These are phyloP conservation scores for Lethocerus indicus DNA, from an alignment of 1,140 invertebrate species.

Conservation along the genomic window DNA sequence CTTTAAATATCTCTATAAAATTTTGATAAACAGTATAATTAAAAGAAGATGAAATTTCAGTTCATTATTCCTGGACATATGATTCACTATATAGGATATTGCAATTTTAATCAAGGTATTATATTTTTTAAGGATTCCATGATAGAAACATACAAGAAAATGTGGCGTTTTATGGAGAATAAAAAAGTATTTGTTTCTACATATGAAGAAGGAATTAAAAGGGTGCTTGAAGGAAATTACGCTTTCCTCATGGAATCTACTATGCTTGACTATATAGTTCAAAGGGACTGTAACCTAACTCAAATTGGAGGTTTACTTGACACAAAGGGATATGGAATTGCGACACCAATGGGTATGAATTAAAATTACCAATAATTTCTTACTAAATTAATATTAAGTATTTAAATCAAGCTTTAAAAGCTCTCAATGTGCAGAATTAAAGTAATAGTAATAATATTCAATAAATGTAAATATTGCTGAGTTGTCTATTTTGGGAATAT, in stretches of 20 bases:
- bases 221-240: slow-evolving; percentile 79
- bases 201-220: slow-evolving; percentile 75
- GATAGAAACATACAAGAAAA: slow-evolving; percentile 89
- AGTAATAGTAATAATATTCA: not conserved
- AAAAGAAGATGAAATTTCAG: too few species aligned
- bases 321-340: slow-evolving; percentile 83
- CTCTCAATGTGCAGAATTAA: not conserved
- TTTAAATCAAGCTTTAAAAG: too few species aligned
- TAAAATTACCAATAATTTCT: not conserved
- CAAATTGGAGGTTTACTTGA: slow-evolving; percentile 92
- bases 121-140: slow-evolving; percentile 62
- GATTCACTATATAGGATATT: too few species aligned
- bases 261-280: slow-evolving; percentile 89
- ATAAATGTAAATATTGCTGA: too few species aligned
- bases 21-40: too few species aligned
- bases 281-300: slow-evolving; percentile 92
- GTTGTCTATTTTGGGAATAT: too few species aligned
- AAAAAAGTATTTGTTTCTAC: slow-evolving; percentile 68
- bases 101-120: too few species aligned
- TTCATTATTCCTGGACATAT: too few species aligned
- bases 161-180: slow-evolving; percentile 93
- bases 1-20: too few species aligned
- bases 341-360: slow-evolving; percentile 55
- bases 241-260: slow-evolving; percentile 98
- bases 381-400: not conserved